Evolutionary conservation across 1,140 invertebrate species (phyloP).

Genomic region (Mya arenaria): DNA sequence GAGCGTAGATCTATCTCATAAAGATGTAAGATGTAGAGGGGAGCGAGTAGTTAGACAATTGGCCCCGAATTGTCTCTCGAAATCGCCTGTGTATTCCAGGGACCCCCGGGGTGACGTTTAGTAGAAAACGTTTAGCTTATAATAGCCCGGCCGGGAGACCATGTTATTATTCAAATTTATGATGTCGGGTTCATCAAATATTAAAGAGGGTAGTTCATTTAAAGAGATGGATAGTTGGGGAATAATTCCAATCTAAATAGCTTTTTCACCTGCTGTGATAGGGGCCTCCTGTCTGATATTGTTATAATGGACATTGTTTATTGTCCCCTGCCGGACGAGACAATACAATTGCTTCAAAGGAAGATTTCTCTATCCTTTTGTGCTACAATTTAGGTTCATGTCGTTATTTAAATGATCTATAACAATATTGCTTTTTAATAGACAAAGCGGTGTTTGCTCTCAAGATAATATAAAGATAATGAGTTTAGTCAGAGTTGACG

Average conservation of each 20-base stretch:
- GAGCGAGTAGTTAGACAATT: not conserved
- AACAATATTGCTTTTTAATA: not conserved
- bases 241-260: constrained; percentile 38
- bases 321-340: not conserved
- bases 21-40: constrained; percentile 18
- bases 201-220: constrained; percentile 35
- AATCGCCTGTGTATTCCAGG: constrained; percentile 16
- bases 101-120: constrained; percentile 25
- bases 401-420: not conserved
- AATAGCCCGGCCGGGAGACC: not conserved
- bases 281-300: not conserved
- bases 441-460: not conserved
- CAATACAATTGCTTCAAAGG: not conserved
- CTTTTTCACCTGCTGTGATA: constrained; percentile 10
- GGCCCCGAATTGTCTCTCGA: constrained; percentile 6
- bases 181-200: constrained; percentile 45
- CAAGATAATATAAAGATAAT: not conserved
- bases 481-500: not conserved
- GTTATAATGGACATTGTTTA: not conserved
- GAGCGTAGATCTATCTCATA: not conserved
- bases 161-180: constrained; percentile 56
- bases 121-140: constrained; percentile 9
- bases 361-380: not conserved
- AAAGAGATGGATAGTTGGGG: constrained; percentile 41
- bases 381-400: not conserved